Conservation (phyloP, 2,888 invertebrate species). For the Halocaridina rubra region DNA sequence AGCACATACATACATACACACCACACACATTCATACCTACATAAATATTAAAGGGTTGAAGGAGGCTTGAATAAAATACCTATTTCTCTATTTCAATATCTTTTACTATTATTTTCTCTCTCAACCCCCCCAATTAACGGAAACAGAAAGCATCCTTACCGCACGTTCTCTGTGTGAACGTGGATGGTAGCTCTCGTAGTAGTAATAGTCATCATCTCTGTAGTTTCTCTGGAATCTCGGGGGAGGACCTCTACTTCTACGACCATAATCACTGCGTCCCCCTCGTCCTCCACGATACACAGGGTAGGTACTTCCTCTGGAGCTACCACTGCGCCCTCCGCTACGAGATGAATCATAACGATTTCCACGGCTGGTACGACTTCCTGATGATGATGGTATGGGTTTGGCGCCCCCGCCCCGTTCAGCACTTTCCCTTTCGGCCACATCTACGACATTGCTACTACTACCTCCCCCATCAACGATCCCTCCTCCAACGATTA, state of each 20-base stretch:
- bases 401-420: constrained; percentile 55
- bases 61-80: too few relatives aligned
- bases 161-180: constrained; percentile 40
- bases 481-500: constrained; percentile 53
- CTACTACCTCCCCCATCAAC: constrained; percentile 35
- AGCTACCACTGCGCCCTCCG: constrained; percentile 35
- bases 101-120: too few relatives aligned
- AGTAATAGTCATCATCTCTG: constrained; percentile 45
- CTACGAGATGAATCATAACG: constrained; percentile 31
- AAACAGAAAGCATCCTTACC: too few relatives aligned
- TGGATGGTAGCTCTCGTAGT: constrained; percentile 39
- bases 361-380: constrained; percentile 31
- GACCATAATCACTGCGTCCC: constrained; percentile 26
- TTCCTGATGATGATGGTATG: constrained; percentile 7
- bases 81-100: too few relatives aligned
- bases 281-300: constrained; percentile 50
- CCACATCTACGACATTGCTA: neutral
- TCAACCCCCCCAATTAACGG: too few relatives aligned
- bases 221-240: constrained; percentile 45
- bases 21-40: too few relatives aligned
- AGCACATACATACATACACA: too few relatives aligned
- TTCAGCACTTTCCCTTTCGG: constrained; percentile 26
- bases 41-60: too few relatives aligned
- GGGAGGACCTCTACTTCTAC: constrained; percentile 47
- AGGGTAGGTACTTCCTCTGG: constrained; percentile 37